Evolutionary conservation across 64 coral and sea anemone genomes (phyloP), one percentile per base, ranked within the genome.

Genomic region (Trachythela sp.): DNA sequence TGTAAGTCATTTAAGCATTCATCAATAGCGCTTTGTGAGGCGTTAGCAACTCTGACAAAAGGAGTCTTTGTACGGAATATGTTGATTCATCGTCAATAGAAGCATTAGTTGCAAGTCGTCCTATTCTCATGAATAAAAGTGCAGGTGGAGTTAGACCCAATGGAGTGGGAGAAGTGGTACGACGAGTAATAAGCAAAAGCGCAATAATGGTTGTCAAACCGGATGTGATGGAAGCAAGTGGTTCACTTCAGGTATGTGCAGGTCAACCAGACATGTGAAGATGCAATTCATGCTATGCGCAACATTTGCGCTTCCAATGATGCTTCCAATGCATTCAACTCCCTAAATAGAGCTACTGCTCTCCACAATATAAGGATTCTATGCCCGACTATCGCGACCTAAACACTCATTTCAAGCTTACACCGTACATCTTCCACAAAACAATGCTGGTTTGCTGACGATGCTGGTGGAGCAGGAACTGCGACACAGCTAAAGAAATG

Each of bases 291-390:
- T 8, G 67, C 87, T 45, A 89, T 89, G 68, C 68, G 60, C 20
- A 75, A 89, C 40, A 89, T 89, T 17, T 89, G 15, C 15, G 31
- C 45, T 89, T 36, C n/a, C n/a, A 77, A 76, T 26, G 87, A 90
- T 71, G 88, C 88, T 18, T 84, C 88, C 56, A 90, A 90, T 84
- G 88, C 88, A 36, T 90, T 90, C 56, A 90, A 90, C 40, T 45
- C 88, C 18, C 8, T 90, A 14, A 90, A 90, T 22, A 83, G 88
- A 56, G 39, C 71, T 20, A 39, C 77, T 34, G 48, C 77, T 40
- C 88, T 90, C 0, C 88, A 90, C 50, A 89, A 89, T 36, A 89
- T 89, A 2, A 29, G 40, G 29, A 31, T 75, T 39, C 37, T 89
- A 31, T 89, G 76, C 18, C 88, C 77, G 84, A 27, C 30, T 31